Conservation (phyloP, 2,888 invertebrate species). For the Drosophila lacicola region DNA sequence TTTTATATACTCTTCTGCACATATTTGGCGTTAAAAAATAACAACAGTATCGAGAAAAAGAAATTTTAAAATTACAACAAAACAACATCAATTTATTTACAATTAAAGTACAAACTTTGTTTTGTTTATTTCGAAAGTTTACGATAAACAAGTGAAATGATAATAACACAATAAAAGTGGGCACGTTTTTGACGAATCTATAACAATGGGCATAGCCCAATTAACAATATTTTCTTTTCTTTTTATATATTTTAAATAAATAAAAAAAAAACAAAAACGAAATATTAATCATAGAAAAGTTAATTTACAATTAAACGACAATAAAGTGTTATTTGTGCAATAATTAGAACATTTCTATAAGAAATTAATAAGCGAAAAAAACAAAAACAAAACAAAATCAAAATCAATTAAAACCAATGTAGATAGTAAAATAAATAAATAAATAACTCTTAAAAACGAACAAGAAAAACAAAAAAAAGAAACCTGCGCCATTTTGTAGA, state of each 20-base stretch:
- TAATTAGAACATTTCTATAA: slow-evolving; percentile 64
- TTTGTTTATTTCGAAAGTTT: slow-evolving; percentile 12
- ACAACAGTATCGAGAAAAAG: slow-evolving; percentile 23
- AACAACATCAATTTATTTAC: slow-evolving; percentile 6
- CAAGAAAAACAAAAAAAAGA: slow-evolving; percentile 22
- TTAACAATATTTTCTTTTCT: slow-evolving; percentile 54
- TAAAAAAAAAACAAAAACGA: not conserved
- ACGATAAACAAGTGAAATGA: slow-evolving; percentile 19
- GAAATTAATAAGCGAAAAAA: slow-evolving; percentile 61
- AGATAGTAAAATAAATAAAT: slow-evolving; percentile 43
- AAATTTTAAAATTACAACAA: slow-evolving; percentile 14
- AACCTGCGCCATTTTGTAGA: slow-evolving; percentile 39
- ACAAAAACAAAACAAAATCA: slow-evolving; percentile 16
- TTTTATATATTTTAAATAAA: slow-evolving; percentile 46
- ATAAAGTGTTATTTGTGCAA: slow-evolving; percentile 61
- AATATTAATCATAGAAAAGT: slow-evolving; percentile 5
- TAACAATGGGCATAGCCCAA: slow-evolving; percentile 69
- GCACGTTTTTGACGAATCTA: slow-evolving; percentile 34
- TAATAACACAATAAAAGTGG: slow-evolving; percentile 46
- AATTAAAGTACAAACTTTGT: slow-evolving; percentile 6
- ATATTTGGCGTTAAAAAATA: slow-evolving; percentile 62
- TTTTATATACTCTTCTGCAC: slow-evolving; percentile 59
- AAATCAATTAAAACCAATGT: slow-evolving; percentile 42
- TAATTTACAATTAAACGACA: slow-evolving; percentile 8
- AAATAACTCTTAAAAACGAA: slow-evolving; percentile 8